A percentile compares a stretch with the other conserved stretches of the same genome.
phyloP scores from a whole-genome alignment of 2,888 invertebrate species.

The Eumerus sabulonum region DNA sequence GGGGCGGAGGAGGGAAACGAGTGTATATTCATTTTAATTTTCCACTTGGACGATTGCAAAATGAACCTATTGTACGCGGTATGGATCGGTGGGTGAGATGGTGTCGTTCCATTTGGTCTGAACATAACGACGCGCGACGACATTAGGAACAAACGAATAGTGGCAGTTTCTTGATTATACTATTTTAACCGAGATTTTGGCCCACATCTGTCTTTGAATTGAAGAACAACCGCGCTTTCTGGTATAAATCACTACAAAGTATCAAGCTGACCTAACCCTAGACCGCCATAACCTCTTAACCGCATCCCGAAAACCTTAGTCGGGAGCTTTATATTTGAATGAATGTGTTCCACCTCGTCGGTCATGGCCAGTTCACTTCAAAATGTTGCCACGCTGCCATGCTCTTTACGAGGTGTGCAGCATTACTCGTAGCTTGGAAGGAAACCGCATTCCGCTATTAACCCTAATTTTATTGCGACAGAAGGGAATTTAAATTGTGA shows the following conservation, averaged over 20 bases:
- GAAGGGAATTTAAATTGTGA: conserved; percentile 51
- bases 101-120: conserved; percentile 69
- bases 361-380: not conserved
- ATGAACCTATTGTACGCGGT: conserved; percentile 76
- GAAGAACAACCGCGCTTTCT: no score
- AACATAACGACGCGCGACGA: conserved; percentile 76
- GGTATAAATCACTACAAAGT: conserved; percentile 24
- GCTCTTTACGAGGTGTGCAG: conserved; percentile 26
- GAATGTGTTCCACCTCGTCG: conserved; percentile 37
- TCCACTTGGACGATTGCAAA: conserved; percentile 78
- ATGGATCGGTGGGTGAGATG: conserved; percentile 18
- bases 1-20: conserved; percentile 55
- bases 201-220: not conserved
- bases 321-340: no score
- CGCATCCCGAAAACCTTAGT: no score
- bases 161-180: conserved; percentile 32
- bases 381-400: not conserved
- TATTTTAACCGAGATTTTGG: not conserved
- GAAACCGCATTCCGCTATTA: conserved; percentile 49
- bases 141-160: conserved; percentile 49
- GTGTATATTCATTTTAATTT: conserved; percentile 76
- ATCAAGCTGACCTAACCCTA: not conserved
- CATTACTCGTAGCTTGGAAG: conserved; percentile 27
- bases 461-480: conserved; percentile 63
- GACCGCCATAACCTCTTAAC: not conserved